Evolutionary conservation across 2,797 vertebrate genomes (phyloP).

Genomic region (Adelosebastes latens): DNA sequence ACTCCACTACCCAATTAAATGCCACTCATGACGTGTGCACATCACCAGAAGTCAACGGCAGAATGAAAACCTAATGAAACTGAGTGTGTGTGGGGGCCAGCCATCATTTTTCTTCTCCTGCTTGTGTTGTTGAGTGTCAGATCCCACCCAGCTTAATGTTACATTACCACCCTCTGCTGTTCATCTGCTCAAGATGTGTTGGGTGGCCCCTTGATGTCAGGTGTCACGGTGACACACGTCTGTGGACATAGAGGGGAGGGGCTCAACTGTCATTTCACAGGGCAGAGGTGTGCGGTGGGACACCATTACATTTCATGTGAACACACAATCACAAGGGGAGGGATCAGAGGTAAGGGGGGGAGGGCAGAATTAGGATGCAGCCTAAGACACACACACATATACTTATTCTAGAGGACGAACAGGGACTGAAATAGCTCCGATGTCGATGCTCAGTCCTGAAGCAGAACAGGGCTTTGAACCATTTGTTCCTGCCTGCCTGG

Average conservation of each 20-base stretch:
- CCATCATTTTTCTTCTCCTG: constrained; percentile 4
- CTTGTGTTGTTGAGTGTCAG: neutral
- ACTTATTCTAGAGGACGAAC: neutral
- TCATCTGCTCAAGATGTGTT: constrained; percentile 59
- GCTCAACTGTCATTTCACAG: constrained; percentile 13
- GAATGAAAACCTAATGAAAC: neutral
- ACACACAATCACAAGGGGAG: constrained; percentile 23
- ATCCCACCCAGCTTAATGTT: constrained; percentile 43
- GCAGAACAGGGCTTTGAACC: neutral
- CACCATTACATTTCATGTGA: constrained; percentile 28
- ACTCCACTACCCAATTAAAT: neutral
- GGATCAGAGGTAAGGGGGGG: neutral
- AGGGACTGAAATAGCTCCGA: neutral
- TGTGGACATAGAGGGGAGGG: neutral
- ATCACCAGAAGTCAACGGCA: neutral
- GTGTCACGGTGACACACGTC: constrained; percentile 30
- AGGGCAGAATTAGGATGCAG: neutral
- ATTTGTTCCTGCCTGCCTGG: neutral
- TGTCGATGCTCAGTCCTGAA: neutral
- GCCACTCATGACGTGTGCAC: neutral
- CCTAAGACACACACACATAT: neutral
- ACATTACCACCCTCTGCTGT: constrained; percentile 76
- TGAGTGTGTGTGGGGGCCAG: neutral
- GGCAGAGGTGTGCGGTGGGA: constrained; percentile 18
- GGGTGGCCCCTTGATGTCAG: constrained; percentile 43